Percentiles rank a stretch among this genome's conserved stretches.
phyloP scores from a whole-genome alignment of 2,888 invertebrate genomes.

The Drosophila stalkeri region DNA sequence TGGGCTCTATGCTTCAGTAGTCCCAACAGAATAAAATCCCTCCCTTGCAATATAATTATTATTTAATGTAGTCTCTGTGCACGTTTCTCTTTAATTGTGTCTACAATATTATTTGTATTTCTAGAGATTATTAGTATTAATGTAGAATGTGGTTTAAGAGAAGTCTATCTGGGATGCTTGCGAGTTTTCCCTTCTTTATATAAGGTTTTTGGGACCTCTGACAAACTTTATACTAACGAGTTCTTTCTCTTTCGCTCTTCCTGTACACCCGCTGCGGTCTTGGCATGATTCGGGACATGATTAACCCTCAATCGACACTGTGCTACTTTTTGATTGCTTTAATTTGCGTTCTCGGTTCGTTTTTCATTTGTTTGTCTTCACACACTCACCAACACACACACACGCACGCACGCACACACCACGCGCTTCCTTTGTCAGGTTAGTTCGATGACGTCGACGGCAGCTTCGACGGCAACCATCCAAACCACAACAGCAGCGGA shows the following conservation, averaged over 20 bases:
- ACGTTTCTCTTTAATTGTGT: neutral
- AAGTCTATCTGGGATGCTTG: neutral
- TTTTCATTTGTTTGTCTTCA: conserved; percentile 53
- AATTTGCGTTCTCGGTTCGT: conserved; percentile 64
- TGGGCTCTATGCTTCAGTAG: conserved; percentile 25
- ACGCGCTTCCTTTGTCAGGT: conserved; percentile 84
- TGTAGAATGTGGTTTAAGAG: neutral
- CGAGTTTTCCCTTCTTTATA: neutral
- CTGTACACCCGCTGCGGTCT: conserved; percentile 6
- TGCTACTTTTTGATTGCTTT: conserved; percentile 65
- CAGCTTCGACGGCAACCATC: conserved; percentile 71
- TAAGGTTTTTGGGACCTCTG: neutral
- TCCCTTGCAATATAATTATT: neutral
- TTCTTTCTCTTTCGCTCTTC: conserved; percentile 32
- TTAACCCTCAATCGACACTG: conserved; percentile 36
- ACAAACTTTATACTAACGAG: conserved; percentile 52
- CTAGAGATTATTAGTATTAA: neutral
- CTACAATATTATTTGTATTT: neutral
- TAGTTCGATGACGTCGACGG: conserved; percentile 84
- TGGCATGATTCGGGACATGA: conserved; percentile 32
- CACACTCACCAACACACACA: conserved; percentile 29
- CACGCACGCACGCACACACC: conserved; percentile 43
- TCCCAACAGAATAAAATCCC: neutral
- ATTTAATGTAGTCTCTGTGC: conserved; percentile 8
- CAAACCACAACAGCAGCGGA: conserved; percentile 41